Evolutionary conservation across 2,113 vertebrate species (phyloP), one percentile per base, ranked within the genome.

Genomic region (Oenanthe oenanthe): DNA sequence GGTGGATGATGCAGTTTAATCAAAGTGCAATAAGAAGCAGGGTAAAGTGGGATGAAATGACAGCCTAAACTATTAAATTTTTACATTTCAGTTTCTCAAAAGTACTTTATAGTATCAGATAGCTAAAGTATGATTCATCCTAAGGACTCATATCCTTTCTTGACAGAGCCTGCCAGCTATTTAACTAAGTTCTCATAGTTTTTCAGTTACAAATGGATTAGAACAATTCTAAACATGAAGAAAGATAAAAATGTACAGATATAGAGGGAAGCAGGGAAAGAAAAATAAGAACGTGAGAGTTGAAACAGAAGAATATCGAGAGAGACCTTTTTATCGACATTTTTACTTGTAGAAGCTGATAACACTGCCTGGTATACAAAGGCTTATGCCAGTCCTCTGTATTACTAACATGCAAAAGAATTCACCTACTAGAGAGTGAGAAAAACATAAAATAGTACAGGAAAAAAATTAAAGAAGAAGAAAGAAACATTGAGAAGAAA

Each of bases 111-210:
- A 34, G 32, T 8, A 7, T 79, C 85, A 92, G 58, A 79, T 5
- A 82, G 10, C 66, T 75, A 3, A 53, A 65, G 38, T 29, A 93
- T 92, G 92, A 96, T 73, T 95, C 95, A 94, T 73, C 75, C 67
- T 7, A 32, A 82, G n/a, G 67, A 90, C 42, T 94, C 78, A 38
- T 14, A 85, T 16, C 43, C 72, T 87, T 83, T 67, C 75, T 48
- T 88, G 47, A 95, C 71, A 92, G 40, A 90, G 56, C 42, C 72
- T 76, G 43, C 34, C 47, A 79, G 45, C 74, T 51, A 53, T 45
- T 91, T 87, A 70, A 74, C 56, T 6, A 61, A 54, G 11, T n/a
- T 78, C 78, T 65, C 40, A 48, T 32, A 14, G 12, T 48, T 85
- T 81, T 85, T 80, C 80, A 79, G 32, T 22, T 81, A 40, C 57